Conservation (phyloP, 1,140 invertebrate genomes). For the Dreissena polymorpha region DNA sequence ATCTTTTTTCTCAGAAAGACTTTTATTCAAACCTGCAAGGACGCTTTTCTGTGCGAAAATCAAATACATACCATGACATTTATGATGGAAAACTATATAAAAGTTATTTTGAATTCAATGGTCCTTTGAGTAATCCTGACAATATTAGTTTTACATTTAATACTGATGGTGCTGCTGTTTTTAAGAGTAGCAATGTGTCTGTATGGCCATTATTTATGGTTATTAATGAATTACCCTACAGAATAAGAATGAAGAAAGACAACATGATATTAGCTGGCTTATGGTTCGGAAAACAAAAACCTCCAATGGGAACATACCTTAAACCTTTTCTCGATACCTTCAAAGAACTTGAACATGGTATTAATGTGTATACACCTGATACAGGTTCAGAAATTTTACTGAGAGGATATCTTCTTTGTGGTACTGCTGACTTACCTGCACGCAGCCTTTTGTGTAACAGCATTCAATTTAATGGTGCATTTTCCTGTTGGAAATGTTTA, state of each 20-base stretch:
- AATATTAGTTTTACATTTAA: slow-evolving; percentile 51
- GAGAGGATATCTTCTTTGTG: slow-evolving; percentile 49
- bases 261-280: slow-evolving; percentile 49
- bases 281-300: slow-evolving; percentile 52
- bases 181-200: slow-evolving; percentile 48
- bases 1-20: neutral
- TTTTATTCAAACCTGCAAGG: slow-evolving; percentile 6
- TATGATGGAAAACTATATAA: slow-evolving; percentile 38
- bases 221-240: slow-evolving; percentile 51
- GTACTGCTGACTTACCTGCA: slow-evolving; percentile 57
- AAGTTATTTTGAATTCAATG: slow-evolving; percentile 77
- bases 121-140: slow-evolving; percentile 83
- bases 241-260: slow-evolving; percentile 39
- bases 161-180: slow-evolving; percentile 49
- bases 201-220: slow-evolving; percentile 45
- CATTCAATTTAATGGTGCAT: slow-evolving; percentile 55
- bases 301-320: slow-evolving; percentile 50
- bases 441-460: slow-evolving; percentile 45
- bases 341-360: slow-evolving; percentile 26
- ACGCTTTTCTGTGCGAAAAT: neutral
- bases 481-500: slow-evolving; percentile 52
- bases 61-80: slow-evolving; percentile 26
- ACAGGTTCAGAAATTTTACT: neutral
- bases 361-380: slow-evolving; percentile 5
- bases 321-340: slow-evolving; percentile 42